Evolutionary conservation across 1,140 invertebrate genomes (phyloP).

Genomic region (Drosophila neocordata): DNA sequence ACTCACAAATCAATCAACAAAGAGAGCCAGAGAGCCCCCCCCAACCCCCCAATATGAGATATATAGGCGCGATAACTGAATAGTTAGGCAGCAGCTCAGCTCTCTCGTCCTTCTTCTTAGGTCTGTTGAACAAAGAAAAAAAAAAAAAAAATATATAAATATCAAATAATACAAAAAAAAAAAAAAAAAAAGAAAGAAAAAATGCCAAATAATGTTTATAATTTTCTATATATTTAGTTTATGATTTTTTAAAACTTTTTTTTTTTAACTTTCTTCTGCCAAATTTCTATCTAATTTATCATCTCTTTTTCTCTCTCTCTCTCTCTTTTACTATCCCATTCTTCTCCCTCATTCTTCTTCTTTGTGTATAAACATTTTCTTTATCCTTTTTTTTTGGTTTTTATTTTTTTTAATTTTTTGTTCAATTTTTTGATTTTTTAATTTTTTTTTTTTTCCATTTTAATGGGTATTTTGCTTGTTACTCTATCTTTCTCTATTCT

Average conservation of each 20-base stretch:
- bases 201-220: conserved; percentile 10
- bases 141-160: conserved; percentile 15
- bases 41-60: conserved; percentile 28
- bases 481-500: conserved; percentile 5
- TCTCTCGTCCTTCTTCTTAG: conserved; percentile 40
- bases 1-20: conserved; percentile 25
- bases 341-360: not conserved
- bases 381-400: conserved; percentile 48
- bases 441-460: conserved; percentile 32
- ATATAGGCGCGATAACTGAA: conserved; percentile 19
- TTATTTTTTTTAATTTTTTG: conserved; percentile 52
- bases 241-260: conserved; percentile 48
- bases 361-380: conserved; percentile 36
- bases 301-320: not conserved
- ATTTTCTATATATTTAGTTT: conserved; percentile 58
- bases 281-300: conserved; percentile 6
- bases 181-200: conserved; percentile 12
- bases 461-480: conserved; percentile 64
- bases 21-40: conserved; percentile 27
- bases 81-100: conserved; percentile 50
- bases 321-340: conserved; percentile 3
- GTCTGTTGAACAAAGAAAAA: conserved; percentile 44
- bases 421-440: conserved; percentile 35
- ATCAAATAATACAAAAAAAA: conserved; percentile 14
- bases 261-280: conserved; percentile 24